Conservation (phyloP, 1,140 invertebrate genomes). For the Drosophila willistoni region DNA sequence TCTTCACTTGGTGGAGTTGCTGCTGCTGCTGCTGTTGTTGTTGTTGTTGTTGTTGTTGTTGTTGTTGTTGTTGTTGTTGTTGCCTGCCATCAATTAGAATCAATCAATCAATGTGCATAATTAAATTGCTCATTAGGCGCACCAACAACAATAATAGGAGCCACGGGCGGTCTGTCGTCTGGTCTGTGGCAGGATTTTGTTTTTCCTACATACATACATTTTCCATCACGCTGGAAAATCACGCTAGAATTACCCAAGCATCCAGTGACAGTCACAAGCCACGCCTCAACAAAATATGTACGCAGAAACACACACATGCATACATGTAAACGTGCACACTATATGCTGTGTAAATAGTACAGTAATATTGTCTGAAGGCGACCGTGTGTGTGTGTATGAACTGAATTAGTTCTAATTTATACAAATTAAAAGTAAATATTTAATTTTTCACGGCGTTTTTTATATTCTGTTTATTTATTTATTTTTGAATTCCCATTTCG, state of each 20-base stretch:
- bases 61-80: not conserved
- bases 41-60: not conserved
- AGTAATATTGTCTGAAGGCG: constrained; percentile 1
- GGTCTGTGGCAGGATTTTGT: constrained; percentile 8
- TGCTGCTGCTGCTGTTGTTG: not conserved
- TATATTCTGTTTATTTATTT: not conserved
- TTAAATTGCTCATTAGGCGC: constrained; percentile 70
- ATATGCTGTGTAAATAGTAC: constrained; percentile 9
- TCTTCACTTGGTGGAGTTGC: not conserved
- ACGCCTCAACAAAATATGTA: not conserved
- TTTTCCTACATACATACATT: not conserved
- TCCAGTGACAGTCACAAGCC: constrained; percentile 5
- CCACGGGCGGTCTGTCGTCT: constrained; percentile 25
- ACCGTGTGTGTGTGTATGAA: constrained; percentile 9
- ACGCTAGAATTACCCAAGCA: constrained; percentile 16
- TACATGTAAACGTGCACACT: not conserved
- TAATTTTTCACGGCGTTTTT: not conserved
- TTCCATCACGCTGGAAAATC: constrained; percentile 20
- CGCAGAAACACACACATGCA: not conserved
- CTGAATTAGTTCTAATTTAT: constrained; percentile 21
- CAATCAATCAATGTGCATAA: constrained; percentile 75
- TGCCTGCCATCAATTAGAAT: constrained; percentile 56
- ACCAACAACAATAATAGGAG: constrained; percentile 27
- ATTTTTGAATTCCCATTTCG: not conserved
- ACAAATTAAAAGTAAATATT: constrained; percentile 25